Percentiles rank a stretch among this genome's conserved stretches.
Conservation (phyloP, 2,888 invertebrate species). For the Frankliniella intonsa region DNA sequence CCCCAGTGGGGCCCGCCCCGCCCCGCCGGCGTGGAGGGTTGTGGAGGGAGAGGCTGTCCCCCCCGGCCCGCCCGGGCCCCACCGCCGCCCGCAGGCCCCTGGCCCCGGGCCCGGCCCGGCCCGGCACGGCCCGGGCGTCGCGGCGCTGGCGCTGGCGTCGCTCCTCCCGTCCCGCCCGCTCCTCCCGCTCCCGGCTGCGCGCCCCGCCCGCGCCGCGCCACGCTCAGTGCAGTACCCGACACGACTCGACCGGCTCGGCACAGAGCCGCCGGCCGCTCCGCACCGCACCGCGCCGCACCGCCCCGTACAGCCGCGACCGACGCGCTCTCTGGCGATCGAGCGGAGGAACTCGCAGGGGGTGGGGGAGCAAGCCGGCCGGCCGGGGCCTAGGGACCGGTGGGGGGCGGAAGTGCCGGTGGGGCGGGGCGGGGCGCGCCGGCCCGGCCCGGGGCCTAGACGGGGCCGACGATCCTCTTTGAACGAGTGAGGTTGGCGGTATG, state of each 20-base stretch:
- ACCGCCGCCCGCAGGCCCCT: background rate
- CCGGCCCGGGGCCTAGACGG: background rate
- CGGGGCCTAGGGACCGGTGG: background rate
- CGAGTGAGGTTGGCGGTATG: background rate
- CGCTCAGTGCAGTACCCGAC: background rate
- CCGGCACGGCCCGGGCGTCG: background rate
- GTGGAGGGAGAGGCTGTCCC: background rate
- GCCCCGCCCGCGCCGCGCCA: background rate
- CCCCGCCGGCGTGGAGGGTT: background rate
- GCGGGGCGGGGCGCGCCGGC: background rate
- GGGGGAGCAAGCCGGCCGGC: background rate
- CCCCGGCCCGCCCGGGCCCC: background rate
- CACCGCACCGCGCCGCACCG: background rate
- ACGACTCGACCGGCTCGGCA: background rate
- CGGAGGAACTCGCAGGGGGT: background rate
- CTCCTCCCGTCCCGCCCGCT: background rate
- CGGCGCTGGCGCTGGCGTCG: background rate
- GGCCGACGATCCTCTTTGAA: background rate
- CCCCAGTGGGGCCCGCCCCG: background rate
- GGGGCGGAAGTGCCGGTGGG: background rate
- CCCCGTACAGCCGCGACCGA: background rate
- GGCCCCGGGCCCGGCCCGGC: background rate
- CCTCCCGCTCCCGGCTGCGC: background rate
- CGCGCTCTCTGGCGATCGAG: conserved; percentile 12
- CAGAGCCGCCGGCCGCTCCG: background rate